A percentile compares a stretch with the other conserved stretches of the same genome.
Conservation (phyloP, 2,888 invertebrate genomes). For the Melinaea marsaeus region DNA sequence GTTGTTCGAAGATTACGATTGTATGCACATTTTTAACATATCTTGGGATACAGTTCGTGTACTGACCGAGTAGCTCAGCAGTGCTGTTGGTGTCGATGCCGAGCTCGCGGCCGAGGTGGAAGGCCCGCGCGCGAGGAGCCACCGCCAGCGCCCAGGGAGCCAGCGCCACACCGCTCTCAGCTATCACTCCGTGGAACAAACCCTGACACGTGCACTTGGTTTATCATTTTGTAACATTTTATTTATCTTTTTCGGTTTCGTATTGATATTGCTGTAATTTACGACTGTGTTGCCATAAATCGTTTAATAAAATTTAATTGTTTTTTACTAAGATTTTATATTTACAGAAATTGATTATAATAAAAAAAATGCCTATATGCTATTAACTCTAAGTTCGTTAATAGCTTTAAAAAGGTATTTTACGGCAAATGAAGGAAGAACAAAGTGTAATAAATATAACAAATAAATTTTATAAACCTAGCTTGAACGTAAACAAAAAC, state of each 20-base stretch:
- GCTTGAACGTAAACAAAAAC: slow-evolving; percentile 9
- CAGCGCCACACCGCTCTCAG: slow-evolving; percentile 79
- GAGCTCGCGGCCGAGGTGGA: slow-evolving; percentile 75
- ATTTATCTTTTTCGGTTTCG: neutral
- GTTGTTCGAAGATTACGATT: neutral
- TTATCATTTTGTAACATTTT: too few species aligned
- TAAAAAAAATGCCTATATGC: too few species aligned
- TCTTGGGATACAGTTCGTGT: neutral
- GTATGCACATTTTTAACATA: neutral
- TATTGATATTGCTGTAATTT: neutral
- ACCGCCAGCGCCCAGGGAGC: slow-evolving; percentile 80
- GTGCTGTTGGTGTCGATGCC: slow-evolving; percentile 79
- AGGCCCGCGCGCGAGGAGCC: slow-evolving; percentile 70
- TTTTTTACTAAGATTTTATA: too few species aligned
- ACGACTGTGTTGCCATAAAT: too few species aligned
- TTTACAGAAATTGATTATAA: too few species aligned
- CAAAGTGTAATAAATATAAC: neutral
- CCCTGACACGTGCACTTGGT: slow-evolving; percentile 48
- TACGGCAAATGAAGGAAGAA: too few species aligned
- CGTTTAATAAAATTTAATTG: too few species aligned
- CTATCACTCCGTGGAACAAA: slow-evolving; percentile 80
- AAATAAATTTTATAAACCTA: neutral
- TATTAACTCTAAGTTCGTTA: too few species aligned
- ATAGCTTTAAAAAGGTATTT: too few species aligned
- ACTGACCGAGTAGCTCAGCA: slow-evolving; percentile 72